These are phyloP conservation scores for Meleagris gallopavo DNA, from an alignment of 2,113 vertebrate species.

Conservation along the genomic window DNA sequence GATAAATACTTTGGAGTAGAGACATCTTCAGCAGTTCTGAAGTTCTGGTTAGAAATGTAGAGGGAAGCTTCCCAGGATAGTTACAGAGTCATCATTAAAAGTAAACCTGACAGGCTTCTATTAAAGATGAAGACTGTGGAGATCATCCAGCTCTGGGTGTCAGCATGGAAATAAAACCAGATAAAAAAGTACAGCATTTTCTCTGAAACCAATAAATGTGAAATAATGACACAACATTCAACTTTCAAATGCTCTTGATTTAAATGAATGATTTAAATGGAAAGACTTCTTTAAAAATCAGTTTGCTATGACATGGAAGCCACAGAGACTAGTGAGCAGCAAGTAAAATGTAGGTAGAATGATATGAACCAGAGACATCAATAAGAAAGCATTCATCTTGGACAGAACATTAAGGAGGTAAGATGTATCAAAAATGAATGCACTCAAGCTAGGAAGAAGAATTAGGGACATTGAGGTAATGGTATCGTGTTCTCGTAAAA, in stretches of 20 bases:
- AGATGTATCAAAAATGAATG: constrained; percentile 40
- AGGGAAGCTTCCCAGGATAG: neutral
- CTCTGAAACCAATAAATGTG: constrained; percentile 16
- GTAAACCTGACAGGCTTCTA: constrained; percentile 23
- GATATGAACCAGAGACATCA: neutral
- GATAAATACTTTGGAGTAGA: neutral
- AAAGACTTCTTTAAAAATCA: constrained; percentile 60
- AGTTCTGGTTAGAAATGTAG: constrained; percentile 11
- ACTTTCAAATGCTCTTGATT: constrained; percentile 41
- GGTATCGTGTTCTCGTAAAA: neutral
- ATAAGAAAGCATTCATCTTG: constrained; percentile 54
- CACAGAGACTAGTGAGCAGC: constrained; percentile 13
- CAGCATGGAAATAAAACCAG: neutral
- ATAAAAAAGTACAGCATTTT: constrained; percentile 3
- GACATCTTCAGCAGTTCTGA: neutral
- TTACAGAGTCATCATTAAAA: constrained; percentile 44
- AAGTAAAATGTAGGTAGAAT: constrained; percentile 54
- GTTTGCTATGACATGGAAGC: constrained; percentile 40
- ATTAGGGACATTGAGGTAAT: neutral
- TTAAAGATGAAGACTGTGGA: constrained; percentile 42
- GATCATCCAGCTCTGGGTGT: neutral
- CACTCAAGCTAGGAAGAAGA: constrained; percentile 23
- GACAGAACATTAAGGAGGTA: constrained; percentile 14
- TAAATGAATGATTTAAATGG: constrained; percentile 49
- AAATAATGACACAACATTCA: constrained; percentile 15